Conservation (phyloP, 2,797 vertebrate species). For the Clarias pachynema region DNA sequence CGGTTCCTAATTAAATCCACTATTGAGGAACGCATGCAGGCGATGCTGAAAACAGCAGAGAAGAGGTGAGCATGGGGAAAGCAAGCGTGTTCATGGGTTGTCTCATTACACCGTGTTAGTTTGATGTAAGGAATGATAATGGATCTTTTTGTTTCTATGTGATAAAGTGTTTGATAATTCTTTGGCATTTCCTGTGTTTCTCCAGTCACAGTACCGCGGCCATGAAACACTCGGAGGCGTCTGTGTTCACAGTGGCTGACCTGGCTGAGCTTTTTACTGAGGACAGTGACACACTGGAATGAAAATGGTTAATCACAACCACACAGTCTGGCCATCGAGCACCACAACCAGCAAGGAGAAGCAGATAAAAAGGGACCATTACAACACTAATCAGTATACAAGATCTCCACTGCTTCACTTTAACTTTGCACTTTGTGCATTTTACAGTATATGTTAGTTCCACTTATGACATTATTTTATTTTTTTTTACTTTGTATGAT, state of each 20-base stretch:
- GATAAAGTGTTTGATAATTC: background rate
- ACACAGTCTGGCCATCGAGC: slow-evolving; percentile 1
- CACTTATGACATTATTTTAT: slow-evolving; percentile 24
- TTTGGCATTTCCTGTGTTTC: background rate
- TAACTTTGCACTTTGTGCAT: slow-evolving; percentile 40
- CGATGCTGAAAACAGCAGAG: slow-evolving; percentile 94
- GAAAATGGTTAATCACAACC: slow-evolving; percentile 35
- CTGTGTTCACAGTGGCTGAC: slow-evolving; percentile 92
- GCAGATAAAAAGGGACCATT: slow-evolving; percentile 13
- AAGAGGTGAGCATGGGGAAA: slow-evolving; percentile 77
- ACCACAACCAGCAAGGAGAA: slow-evolving; percentile 27
- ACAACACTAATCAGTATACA: slow-evolving; percentile 26
- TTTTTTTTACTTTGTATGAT: background rate
- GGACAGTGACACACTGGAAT: slow-evolving; percentile 81
- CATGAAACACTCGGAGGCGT: slow-evolving; percentile 94
- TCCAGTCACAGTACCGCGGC: slow-evolving; percentile 85
- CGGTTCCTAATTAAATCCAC: slow-evolving; percentile 97
- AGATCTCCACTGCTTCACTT: background rate
- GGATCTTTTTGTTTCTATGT: background rate
- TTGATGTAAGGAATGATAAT: background rate
- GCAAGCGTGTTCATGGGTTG: background rate
- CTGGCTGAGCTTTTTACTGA: slow-evolving; percentile 95
- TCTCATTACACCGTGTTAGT: background rate
- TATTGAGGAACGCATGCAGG: slow-evolving; percentile 97
- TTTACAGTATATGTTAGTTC: slow-evolving; percentile 54